Evolutionary conservation across 2,113 vertebrate genomes (phyloP).

Genomic region (Hippotragus niger): DNA sequence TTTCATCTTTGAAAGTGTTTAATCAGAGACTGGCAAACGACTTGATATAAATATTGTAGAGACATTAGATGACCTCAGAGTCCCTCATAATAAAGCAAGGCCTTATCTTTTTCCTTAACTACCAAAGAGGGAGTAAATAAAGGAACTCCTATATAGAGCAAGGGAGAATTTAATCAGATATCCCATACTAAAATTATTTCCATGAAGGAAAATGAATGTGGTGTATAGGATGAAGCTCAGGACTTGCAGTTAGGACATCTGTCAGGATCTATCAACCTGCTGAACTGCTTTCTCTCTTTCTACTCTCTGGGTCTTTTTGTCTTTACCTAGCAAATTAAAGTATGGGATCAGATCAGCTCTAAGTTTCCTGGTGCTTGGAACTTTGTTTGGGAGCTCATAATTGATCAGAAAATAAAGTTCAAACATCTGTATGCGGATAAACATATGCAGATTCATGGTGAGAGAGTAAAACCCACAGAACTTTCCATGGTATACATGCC

Average conservation of each 20-base stretch:
- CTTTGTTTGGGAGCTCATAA: neutral
- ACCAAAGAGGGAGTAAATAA: neutral
- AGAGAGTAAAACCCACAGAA: neutral
- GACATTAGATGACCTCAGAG: neutral
- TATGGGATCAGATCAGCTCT: neutral
- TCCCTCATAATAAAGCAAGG: neutral
- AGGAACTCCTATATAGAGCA: neutral
- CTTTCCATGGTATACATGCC: neutral
- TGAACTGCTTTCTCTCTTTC: neutral
- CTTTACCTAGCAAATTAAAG: neutral
- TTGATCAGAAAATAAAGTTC: neutral
- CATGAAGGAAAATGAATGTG: neutral
- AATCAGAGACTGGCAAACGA: neutral
- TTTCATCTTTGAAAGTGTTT: neutral
- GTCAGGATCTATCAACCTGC: neutral
- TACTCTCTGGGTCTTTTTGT: neutral
- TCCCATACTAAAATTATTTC: neutral
- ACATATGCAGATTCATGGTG: neutral
- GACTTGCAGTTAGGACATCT: neutral
- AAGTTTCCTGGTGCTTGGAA: neutral
- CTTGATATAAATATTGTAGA: neutral
- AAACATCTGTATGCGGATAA: neutral
- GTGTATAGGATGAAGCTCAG: neutral
- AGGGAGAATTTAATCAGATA: neutral
- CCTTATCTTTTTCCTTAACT: neutral